These are phyloP conservation scores for Agriopis leucophaearia DNA, from an alignment of 2,888 invertebrate species.

Conservation along the genomic window DNA sequence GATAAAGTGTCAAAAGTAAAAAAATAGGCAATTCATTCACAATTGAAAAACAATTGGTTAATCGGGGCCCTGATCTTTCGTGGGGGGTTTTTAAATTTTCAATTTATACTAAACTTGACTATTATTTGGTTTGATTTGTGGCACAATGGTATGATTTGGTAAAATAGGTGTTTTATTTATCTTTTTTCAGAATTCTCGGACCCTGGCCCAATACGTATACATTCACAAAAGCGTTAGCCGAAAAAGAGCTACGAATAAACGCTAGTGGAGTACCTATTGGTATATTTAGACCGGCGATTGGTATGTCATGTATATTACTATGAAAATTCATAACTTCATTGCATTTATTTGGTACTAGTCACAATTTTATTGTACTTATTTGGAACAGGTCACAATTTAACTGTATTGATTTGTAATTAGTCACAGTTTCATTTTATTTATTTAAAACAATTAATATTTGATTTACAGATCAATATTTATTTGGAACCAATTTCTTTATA, in stretches of 20 bases:
- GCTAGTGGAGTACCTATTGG: constrained; percentile 89
- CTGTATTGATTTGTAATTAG: not conserved
- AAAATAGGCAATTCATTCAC: no score
- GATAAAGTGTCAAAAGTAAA: no score
- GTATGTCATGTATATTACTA: constrained; percentile 66
- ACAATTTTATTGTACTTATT: not conserved
- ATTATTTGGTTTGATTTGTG: no score
- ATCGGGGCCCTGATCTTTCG: no score
- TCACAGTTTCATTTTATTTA: not conserved
- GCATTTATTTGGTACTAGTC: not conserved
- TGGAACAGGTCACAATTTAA: not conserved
- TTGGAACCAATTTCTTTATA: not conserved
- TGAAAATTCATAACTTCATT: not conserved
- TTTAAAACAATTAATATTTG: not conserved
- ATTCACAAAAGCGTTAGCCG: constrained; percentile 94
- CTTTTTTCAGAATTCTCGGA: constrained; percentile 82
- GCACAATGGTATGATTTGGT: no score
- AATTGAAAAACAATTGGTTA: no score
- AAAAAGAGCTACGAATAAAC: constrained; percentile 88
- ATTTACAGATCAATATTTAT: no score
- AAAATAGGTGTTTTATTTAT: not conserved
- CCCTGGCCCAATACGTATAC: constrained; percentile 95
- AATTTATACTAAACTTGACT: no score
- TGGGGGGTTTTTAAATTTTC: no score
- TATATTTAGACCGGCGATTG: constrained; percentile 93